Evolutionary conservation across 1,140 invertebrate genomes (phyloP), one percentile per base, ranked within the genome.

Genomic region (Pygmarrhopalites habei): DNA sequence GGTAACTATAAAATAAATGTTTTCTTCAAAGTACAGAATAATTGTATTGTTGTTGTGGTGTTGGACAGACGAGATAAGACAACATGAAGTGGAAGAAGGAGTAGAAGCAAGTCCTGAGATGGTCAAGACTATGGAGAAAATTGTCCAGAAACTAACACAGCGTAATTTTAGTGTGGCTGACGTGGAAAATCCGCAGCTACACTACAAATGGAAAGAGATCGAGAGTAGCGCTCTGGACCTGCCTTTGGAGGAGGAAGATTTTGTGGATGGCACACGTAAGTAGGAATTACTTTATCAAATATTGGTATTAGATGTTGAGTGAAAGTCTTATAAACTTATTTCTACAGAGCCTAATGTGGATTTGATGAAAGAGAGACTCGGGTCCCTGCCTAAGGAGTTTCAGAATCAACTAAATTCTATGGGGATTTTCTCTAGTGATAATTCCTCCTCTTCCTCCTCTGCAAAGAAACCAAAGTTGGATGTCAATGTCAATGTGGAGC

Each of bases 141-240:
- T 66, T 19, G 53, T 69, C 0, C 64, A 66, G 28, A 69, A 69
- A 26, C 25, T 62, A 1, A 69, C 64, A 7, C 55, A 66, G 2
- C 64, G 58, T 21, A 47, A 26, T 1, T 66, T 69, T 28, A 61
- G 58, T 25, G 21, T 62, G 5, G 14, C 52, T 1, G 26, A 44
- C 15, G 52, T 63, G 15, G 25, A 64, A 15, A 64, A 66, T 53
- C 68, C 68, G 17, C 29, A 35, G 19, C 19, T 69, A 10, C 65
- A 69, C 44, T 17, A 32, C 21, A 58, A 29, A 21, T 66, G 65
- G 61, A 43, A 60, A 25, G 43, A 69, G 25, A n/a, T 69, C 17
- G 68, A 69, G 46, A 29, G 35, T 30, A 28, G 47, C 21, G 68
- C 61, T 5, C 23, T 69, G 10, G 49, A 66, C 17, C 28, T 28